Evolutionary conservation across 2,113 vertebrate species (phyloP), one percentile per base, ranked within the genome.

Genomic region (Gymnocephalus cernua): DNA sequence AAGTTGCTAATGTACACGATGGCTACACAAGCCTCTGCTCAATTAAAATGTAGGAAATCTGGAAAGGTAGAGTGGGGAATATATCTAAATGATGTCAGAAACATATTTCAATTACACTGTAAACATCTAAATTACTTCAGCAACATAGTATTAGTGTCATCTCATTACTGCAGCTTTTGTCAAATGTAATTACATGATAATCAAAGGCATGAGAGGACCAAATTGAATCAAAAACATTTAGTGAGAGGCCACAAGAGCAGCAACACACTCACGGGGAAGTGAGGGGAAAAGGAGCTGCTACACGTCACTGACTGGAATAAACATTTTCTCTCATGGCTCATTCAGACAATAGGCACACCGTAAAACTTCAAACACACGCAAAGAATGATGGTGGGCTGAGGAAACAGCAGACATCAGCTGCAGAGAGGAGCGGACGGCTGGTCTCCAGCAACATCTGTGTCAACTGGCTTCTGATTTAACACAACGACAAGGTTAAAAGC

Each of bases 141-240:
- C 80, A 71, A 72, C 35, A 50, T 71, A 74, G 68, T 77, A 77
- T 83, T 65, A 70, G 80, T 86, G 80, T 84, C 81, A 58, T 89
- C 72, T 86, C 56, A 81, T 93, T 79, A 82, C 90, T 71, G 83
- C 74, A 53, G 65, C 87, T 73, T 72, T 77, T 87, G 79, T 88
- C 68, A 79, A 71, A 91, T 79, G 65, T 79, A 74, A 88, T 87
- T 82, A 79, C 61, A 80, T 56, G 59, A 77, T 83, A 86, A 89
- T 90, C 77, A 85, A 89, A 90, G 82, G 83, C 85, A 87, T 77
- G 88, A 86, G 82, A 88, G 82, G 72, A 83, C 38, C 64, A 86
- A 72, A 86, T 75, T 85, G 41, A 89, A 91, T 90, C 75, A 83
- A 59, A 86, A 87, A 83, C 88, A 69, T 76, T 70, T 53, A 69